These are phyloP conservation scores for Pseudomyrmex pallidus DNA, from an alignment of 1,140 invertebrate genomes.

Conservation along the genomic window DNA sequence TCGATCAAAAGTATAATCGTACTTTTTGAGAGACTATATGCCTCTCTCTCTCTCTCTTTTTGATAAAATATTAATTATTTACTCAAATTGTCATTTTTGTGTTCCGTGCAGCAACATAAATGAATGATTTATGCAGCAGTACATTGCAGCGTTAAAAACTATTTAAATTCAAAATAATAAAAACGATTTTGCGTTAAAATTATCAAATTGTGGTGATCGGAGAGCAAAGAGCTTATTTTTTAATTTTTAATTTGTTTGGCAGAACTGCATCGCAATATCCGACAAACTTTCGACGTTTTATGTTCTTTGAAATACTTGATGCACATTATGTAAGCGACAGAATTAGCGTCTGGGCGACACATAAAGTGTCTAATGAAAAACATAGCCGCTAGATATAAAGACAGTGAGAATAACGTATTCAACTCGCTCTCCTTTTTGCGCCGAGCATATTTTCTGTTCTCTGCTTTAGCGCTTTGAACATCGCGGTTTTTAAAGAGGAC, in stretches of 20 bases:
- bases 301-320: slow-evolving; percentile 20
- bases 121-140: not conserved
- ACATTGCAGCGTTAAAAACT: not conserved
- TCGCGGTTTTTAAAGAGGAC: slow-evolving; percentile 67
- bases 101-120: not conserved
- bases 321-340: slow-evolving; percentile 2
- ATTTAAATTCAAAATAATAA: not conserved
- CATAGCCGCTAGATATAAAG: slow-evolving; percentile 22
- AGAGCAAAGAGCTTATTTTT: not conserved
- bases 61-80: no score
- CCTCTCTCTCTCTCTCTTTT: not conserved
- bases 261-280: not conserved
- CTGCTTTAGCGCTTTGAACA: slow-evolving; percentile 22
- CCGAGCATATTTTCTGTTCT: slow-evolving; percentile 33
- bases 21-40: not conserved
- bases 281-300: slow-evolving; percentile 21
- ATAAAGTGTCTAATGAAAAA: slow-evolving; percentile 64
- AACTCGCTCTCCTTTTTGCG: slow-evolving; percentile 35
- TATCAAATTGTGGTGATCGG: not conserved
- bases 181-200: not conserved
- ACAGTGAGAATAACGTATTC: slow-evolving; percentile 62
- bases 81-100: not conserved
- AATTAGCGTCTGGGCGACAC: slow-evolving; percentile 57
- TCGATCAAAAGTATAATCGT: slow-evolving; percentile 23
- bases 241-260: not conserved